phyloP scores from a whole-genome alignment of 2,113 vertebrate genomes.

The Recurvirostra avosetta region DNA sequence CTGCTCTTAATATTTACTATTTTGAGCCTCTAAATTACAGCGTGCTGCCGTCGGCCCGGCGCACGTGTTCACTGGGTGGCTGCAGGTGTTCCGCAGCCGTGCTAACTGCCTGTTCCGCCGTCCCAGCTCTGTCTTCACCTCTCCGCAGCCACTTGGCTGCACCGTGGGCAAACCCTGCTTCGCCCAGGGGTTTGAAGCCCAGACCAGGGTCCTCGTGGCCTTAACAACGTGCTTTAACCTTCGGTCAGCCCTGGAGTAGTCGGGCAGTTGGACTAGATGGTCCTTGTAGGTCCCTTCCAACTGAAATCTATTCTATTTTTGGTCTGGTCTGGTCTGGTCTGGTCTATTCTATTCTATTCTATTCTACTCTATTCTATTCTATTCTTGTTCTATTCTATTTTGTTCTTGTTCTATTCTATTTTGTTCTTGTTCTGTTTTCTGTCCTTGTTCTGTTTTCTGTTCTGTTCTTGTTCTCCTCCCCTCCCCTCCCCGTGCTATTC shows the following conservation, averaged over 20 bases:
- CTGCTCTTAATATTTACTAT: background rate
- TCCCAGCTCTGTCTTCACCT: background rate
- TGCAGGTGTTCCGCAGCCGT: background rate
- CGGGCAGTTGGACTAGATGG: background rate
- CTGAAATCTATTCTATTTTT: background rate
- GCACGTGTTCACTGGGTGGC: rapidly evolving
- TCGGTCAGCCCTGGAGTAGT: background rate
- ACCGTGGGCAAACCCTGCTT: background rate
- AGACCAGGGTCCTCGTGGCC: background rate
- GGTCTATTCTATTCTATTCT: no score
- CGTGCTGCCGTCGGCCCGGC: rapidly evolving
- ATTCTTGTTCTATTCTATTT: background rate
- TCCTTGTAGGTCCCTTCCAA: background rate
- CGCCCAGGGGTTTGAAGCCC: background rate
- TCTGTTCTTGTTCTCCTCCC: no score
- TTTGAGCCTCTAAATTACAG: background rate
- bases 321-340: background rate
- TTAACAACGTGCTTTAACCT: rapidly evolving
- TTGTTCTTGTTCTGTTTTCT: no score
- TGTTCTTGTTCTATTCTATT: background rate
- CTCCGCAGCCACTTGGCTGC: background rate
- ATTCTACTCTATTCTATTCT: no score
- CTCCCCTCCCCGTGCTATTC: background rate
- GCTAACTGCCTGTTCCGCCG: background rate
- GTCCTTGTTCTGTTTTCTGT: no score